phyloP scores from a whole-genome alignment of 1,140 invertebrate genomes.

The Drosophila teissieri region DNA sequence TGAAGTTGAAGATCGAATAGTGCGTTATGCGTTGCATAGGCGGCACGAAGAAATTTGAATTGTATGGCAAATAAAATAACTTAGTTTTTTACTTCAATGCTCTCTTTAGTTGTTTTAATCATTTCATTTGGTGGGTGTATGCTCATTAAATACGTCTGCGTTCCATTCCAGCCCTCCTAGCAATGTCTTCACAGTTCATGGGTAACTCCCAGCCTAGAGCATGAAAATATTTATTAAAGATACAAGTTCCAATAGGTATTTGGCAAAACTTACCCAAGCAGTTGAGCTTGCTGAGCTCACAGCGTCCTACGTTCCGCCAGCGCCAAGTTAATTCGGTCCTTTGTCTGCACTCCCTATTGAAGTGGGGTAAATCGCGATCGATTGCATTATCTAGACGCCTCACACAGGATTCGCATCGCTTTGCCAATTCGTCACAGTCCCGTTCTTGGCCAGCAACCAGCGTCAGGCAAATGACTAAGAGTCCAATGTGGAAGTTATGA shows the following conservation, averaged over 20 bases:
- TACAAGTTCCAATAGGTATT: not conserved
- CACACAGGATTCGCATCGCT: slow-evolving; percentile 15
- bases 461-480: slow-evolving; percentile 25
- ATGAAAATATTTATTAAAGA: not conserved
- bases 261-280: slow-evolving; percentile 26
- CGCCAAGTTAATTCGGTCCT: slow-evolving; percentile 19
- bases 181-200: slow-evolving; percentile 34
- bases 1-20: slow-evolving; percentile 41
- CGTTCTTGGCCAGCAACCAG: slow-evolving; percentile 30
- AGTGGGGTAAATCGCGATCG: slow-evolving; percentile 3
- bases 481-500: no score
- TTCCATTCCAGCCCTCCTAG: slow-evolving; percentile 17
- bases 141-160: not conserved
- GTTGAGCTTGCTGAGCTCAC: slow-evolving; percentile 26
- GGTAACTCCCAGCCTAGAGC: slow-evolving; percentile 12
- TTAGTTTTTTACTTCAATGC: slow-evolving; percentile 15
- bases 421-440: slow-evolving; percentile 21
- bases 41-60: slow-evolving; percentile 23
- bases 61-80: not conserved
- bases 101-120: slow-evolving; percentile 29
- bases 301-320: slow-evolving; percentile 45
- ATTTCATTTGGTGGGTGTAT: not conserved
- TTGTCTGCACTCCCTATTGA: slow-evolving; percentile 27
- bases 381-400: not conserved
- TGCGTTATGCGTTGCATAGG: slow-evolving; percentile 33